A percentile compares a stretch with the other conserved stretches of the same genome.
These are phyloP conservation scores for Tachina grossa DNA, from an alignment of 2,888 invertebrate species.

Conservation along the genomic window DNA sequence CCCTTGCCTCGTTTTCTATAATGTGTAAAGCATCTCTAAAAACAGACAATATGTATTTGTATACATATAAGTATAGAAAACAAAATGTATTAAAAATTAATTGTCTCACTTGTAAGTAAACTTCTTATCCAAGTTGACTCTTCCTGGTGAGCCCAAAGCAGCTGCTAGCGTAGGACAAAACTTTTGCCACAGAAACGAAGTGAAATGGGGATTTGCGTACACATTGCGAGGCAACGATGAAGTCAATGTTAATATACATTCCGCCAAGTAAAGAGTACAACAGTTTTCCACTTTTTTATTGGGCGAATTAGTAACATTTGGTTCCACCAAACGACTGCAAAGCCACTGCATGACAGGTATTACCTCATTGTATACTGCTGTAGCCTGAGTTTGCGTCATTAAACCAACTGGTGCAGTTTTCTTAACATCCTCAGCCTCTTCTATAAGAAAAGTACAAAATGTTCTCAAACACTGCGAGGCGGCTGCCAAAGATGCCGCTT, in stretches of 20 bases:
- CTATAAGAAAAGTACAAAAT: conserved; percentile 90
- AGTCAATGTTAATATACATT: conserved; percentile 93
- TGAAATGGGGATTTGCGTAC: conserved; percentile 92
- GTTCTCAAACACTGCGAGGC: conserved; percentile 94
- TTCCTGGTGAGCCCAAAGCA: conserved; percentile 92
- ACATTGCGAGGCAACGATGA: conserved; percentile 92
- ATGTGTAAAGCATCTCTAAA: conserved; percentile 82
- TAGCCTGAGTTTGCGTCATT: conserved; percentile 85
- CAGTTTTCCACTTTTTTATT: conserved; percentile 81
- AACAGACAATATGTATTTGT: conserved; percentile 2
- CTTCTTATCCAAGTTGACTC: conserved; percentile 88
- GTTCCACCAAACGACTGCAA: conserved; percentile 92
- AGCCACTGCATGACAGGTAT: conserved; percentile 95
- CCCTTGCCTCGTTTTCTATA: conserved; percentile 82
- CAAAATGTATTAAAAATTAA: not conserved
- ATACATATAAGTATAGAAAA: not conserved
- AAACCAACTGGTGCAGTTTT: conserved; percentile 85
- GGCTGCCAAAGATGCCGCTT: conserved; percentile 94
- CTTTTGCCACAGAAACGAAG: conserved; percentile 95
- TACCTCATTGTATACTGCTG: conserved; percentile 94
- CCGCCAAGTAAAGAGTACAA: conserved; percentile 89
- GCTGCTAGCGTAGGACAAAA: conserved; percentile 95
- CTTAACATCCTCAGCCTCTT: conserved; percentile 84
- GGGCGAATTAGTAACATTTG: conserved; percentile 84
- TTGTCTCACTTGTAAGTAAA: conserved; percentile 86